These are phyloP conservation scores for Anarrhichthys ocellatus DNA, from an alignment of 2,113 vertebrate genomes.

Conservation along the genomic window DNA sequence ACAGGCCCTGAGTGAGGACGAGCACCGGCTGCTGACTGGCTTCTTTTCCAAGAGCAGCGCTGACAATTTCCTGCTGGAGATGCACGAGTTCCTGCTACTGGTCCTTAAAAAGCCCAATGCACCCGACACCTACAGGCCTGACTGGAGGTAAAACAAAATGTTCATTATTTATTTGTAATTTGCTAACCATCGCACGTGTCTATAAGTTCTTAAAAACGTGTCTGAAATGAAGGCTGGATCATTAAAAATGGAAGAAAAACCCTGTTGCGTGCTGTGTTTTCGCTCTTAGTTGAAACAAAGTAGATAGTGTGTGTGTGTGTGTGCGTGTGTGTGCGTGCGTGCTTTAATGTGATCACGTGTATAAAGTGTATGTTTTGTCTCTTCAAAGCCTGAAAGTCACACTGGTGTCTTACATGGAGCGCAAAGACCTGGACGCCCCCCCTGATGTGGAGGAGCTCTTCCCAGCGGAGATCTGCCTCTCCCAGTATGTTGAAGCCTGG, in stretches of 20 bases:
- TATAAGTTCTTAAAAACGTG: not conserved
- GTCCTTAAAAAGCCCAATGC: slow-evolving; percentile 79
- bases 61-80: slow-evolving; percentile 90
- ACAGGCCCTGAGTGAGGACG: slow-evolving; percentile 69
- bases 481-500: slow-evolving; percentile 86
- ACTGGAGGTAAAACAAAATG: slow-evolving; percentile 85
- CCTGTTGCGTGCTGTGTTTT: not conserved
- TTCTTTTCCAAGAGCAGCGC: slow-evolving; percentile 86
- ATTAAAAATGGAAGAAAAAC: not conserved
- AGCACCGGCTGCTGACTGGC: slow-evolving; percentile 77
- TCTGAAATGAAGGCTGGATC: not conserved
- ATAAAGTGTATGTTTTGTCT: slow-evolving; percentile 36
- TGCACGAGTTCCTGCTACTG: slow-evolving; percentile 92
- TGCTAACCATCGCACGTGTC: not conserved
- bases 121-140: slow-evolving; percentile 78
- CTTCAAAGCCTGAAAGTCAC: slow-evolving; percentile 87
- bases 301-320: not conserved
- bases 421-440: slow-evolving; percentile 81
- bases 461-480: slow-evolving; percentile 85
- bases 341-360: not conserved
- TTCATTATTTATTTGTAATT: not conserved
- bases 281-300: not conserved
- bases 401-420: slow-evolving; percentile 84
- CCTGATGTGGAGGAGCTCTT: slow-evolving; percentile 83
- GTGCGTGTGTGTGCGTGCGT: not conserved